These are phyloP conservation scores for Perizoma flavofasciatum DNA, from an alignment of 2,888 invertebrate genomes.

Conservation along the genomic window DNA sequence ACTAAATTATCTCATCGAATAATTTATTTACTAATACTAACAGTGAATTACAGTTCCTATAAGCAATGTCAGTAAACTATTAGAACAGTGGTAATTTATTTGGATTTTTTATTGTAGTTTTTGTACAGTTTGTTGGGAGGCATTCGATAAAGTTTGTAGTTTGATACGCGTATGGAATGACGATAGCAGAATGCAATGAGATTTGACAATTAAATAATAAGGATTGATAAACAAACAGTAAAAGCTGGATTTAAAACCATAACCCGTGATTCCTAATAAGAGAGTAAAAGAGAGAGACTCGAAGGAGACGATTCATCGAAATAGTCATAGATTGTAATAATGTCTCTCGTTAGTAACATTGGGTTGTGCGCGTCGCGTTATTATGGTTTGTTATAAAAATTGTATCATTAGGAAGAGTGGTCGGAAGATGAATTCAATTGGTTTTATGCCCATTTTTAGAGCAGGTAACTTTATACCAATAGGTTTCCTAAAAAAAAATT, in stretches of 20 bases:
- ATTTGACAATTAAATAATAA: conserved; percentile 58
- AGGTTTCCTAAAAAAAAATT: too few species aligned
- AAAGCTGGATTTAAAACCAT: conserved; percentile 43
- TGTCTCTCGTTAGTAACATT: conserved; percentile 58
- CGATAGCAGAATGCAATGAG: conserved; percentile 58
- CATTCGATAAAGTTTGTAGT: conserved; percentile 47
- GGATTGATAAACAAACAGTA: conserved; percentile 39
- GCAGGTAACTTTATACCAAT: background rate
- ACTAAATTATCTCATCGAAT: conserved; percentile 55
- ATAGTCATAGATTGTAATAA: conserved; percentile 21
- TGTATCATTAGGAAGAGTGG: conserved; percentile 45
- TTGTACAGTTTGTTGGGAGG: conserved; percentile 57
- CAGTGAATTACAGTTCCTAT: conserved; percentile 79
- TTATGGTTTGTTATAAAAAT: conserved; percentile 35
- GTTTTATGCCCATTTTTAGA: conserved; percentile 15
- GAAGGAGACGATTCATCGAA: conserved; percentile 30
- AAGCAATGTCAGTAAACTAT: conserved; percentile 65
- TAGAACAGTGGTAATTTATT: conserved; percentile 64
- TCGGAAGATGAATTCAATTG: conserved; percentile 7
- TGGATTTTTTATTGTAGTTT: conserved; percentile 53
- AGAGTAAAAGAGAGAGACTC: conserved; percentile 40
- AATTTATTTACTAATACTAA: conserved; percentile 68
- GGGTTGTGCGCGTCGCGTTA: conserved; percentile 58
- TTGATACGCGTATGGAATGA: conserved; percentile 44
- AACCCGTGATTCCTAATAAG: conserved; percentile 62